Evolutionary conservation across 2,888 invertebrate species (phyloP).

Genomic region (Oligia latruncula): DNA sequence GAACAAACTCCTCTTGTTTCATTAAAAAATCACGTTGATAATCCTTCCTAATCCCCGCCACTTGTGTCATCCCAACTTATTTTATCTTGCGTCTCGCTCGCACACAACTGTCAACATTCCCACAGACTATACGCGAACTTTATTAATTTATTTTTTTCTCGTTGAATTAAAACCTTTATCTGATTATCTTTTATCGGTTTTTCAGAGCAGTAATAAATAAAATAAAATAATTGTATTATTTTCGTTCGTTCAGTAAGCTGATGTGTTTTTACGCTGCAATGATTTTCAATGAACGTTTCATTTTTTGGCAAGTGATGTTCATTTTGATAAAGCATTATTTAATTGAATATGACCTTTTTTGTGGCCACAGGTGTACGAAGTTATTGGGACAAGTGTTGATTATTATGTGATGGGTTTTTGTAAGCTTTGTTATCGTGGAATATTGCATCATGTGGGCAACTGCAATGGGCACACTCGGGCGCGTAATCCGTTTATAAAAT

Average conservation of each 20-base stretch:
- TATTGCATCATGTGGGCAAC: neutral
- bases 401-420: neutral
- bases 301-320: conserved; percentile 66
- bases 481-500: neutral
- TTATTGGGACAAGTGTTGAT: conserved; percentile 45
- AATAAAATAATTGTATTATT: conserved; percentile 81
- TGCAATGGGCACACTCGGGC: neutral
- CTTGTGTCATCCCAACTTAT: conserved; percentile 68
- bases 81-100: conserved; percentile 54
- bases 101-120: conserved; percentile 83
- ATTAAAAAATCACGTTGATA: conserved; percentile 58
- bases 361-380: conserved; percentile 57
- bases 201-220: conserved; percentile 65
- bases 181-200: conserved; percentile 86
- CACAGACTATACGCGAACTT: conserved; percentile 75
- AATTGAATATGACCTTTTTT: conserved; percentile 55
- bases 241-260: conserved; percentile 78
- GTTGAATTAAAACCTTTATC: conserved; percentile 87
- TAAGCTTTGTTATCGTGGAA: neutral
- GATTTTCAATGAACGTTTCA: conserved; percentile 75
- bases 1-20: conserved; percentile 35
- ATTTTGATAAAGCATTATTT: conserved; percentile 59
- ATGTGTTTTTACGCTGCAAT: conserved; percentile 82
- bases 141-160: conserved; percentile 75
- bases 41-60: conserved; percentile 53